These are phyloP conservation scores for Halcyon malimbica DNA, from an alignment of 2,113 vertebrate genomes.

Conservation along the genomic window DNA sequence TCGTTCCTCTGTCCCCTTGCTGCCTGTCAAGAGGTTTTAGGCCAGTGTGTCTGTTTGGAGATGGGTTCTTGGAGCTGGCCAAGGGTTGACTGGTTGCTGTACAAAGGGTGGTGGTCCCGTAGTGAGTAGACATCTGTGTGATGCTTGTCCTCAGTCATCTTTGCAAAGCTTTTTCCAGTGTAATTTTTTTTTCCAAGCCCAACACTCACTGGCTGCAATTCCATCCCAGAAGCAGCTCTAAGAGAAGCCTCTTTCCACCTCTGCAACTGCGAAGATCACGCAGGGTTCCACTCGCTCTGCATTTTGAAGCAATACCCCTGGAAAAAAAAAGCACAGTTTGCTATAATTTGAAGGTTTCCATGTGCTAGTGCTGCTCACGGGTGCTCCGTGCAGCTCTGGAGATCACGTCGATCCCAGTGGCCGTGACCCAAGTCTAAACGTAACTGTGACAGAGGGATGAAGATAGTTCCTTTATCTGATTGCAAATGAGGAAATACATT, in stretches of 20 bases:
- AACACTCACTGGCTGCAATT: background rate
- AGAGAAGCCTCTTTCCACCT: background rate
- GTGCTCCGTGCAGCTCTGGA: background rate
- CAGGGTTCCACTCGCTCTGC: background rate
- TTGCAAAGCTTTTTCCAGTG: background rate
- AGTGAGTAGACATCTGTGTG: background rate
- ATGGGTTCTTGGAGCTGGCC: background rate
- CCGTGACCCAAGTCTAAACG: background rate
- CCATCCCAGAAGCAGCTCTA: background rate
- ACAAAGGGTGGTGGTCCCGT: background rate
- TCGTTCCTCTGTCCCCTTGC: rapidly evolving
- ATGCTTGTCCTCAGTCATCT: background rate
- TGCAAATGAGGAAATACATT: conserved; percentile 11
- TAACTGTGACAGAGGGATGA: background rate
- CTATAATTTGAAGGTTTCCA: background rate
- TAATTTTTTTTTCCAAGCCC: conserved; percentile 32
- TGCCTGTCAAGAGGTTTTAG: background rate
- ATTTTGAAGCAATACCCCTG: background rate
- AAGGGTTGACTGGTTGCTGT: background rate
- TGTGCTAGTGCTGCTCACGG: background rate
- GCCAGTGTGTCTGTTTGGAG: background rate
- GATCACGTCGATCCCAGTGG: background rate
- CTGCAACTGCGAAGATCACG: background rate
- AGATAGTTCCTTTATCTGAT: conserved; percentile 19
- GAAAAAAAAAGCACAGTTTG: background rate